phyloP scores from a whole-genome alignment of 2,797 vertebrate species.

The Nyctalus aviator region DNA sequence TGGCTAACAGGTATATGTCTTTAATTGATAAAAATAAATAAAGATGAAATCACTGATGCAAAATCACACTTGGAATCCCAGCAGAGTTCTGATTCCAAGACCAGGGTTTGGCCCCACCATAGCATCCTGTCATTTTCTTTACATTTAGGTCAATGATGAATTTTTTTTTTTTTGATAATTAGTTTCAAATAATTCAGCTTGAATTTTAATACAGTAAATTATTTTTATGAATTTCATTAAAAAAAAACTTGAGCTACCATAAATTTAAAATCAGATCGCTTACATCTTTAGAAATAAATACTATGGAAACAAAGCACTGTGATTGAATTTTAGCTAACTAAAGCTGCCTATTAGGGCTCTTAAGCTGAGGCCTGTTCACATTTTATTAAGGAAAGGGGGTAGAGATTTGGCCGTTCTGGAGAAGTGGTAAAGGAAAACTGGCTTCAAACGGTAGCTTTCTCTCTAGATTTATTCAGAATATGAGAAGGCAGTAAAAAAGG shows the following conservation, averaged over 20 bases:
- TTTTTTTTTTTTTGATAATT: constrained; percentile 34
- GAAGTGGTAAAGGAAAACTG: constrained; percentile 45
- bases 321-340: not conserved
- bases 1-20: not conserved
- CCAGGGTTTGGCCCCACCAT: not conserved
- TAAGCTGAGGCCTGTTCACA: not conserved
- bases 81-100: constrained; percentile 18
- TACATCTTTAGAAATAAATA: constrained; percentile 45
- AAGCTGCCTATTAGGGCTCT: not conserved
- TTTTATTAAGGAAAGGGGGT: not conserved
- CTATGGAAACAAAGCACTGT: not conserved
- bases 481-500: constrained; percentile 33
- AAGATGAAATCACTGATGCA: not conserved
- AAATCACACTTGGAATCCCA: not conserved
- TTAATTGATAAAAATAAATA: constrained; percentile 14
- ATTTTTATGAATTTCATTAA: constrained; percentile 18
- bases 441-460: constrained; percentile 5
- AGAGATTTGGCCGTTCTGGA: not conserved
- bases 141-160: constrained; percentile 55
- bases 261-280: constrained; percentile 50
- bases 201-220: constrained; percentile 41
- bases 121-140: not conserved
- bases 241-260: constrained; percentile 22
- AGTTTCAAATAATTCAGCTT: constrained; percentile 40
- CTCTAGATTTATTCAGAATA: constrained; percentile 54